Evolutionary conservation across 2,797 vertebrate genomes (phyloP).

Genomic region (Platyrinchus mystaceus): DNA sequence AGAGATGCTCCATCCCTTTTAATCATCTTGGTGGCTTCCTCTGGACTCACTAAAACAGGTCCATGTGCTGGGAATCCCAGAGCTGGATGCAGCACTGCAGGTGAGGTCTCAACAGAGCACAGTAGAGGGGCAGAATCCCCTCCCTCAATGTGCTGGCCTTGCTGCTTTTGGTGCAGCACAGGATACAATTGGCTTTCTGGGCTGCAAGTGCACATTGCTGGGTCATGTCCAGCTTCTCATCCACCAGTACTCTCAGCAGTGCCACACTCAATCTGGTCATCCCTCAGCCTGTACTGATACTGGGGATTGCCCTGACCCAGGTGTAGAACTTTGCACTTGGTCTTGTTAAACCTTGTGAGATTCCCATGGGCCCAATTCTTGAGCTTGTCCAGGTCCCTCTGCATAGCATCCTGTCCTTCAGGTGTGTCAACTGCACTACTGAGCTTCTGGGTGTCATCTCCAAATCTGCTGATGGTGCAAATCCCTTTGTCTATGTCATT

Average conservation of each 20-base stretch:
- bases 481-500: neutral
- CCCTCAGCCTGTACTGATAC: no score
- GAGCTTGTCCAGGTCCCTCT: neutral
- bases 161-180: neutral
- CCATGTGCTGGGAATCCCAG: neutral
- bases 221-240: neutral
- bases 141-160: neutral
- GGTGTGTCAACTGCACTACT: neutral
- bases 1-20: neutral
- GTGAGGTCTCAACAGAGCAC: neutral
- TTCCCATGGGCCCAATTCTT: neutral
- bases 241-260: neutral
- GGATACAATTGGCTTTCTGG: neutral
- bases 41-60: neutral
- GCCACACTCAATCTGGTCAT: no score
- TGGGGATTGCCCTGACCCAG: rapidly evolving
- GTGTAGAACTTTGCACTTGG: neutral
- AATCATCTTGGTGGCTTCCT: neutral
- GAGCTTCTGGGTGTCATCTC: neutral
- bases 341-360: neutral
- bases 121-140: neutral
- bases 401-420: neutral
- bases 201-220: neutral
- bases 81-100: neutral
- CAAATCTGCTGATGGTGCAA: neutral